Percentiles rank a stretch among this genome's conserved stretches.
Conservation (phyloP, 2,888 invertebrate genomes). For the Macrosiphum euphorbiae region DNA sequence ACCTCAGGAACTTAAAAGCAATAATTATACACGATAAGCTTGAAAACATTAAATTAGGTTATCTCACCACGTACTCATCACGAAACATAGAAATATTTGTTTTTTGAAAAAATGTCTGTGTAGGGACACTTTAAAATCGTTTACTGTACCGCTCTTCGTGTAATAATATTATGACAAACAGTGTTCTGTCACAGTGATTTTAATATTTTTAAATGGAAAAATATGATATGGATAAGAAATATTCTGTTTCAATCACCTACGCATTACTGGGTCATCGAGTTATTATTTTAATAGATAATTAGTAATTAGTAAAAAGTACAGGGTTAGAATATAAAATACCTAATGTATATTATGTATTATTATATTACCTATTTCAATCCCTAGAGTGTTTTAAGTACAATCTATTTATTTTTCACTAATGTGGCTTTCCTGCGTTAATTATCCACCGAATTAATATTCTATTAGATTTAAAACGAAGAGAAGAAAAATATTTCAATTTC, state of each 20-base stretch:
- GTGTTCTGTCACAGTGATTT: not conserved
- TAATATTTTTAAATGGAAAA: not conserved
- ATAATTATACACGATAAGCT: not conserved
- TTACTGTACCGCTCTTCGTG: not conserved
- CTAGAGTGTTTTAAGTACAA: not conserved
- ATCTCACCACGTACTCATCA: no score
- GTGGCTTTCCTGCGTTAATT: not conserved
- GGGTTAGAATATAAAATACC: not conserved
- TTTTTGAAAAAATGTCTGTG: not conserved
- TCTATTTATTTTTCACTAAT: not conserved
- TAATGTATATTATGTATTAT: not conserved
- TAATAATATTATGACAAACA: no score
- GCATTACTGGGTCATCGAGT: not conserved
- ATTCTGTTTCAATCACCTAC: not conserved
- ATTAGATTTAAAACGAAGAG: not conserved
- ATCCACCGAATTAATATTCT: not conserved
- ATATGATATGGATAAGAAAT: not conserved
- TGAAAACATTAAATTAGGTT: not conserved
- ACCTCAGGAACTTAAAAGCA: not conserved
- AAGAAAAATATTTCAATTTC: not conserved
- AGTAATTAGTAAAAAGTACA: not conserved
- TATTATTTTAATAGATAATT: not conserved
- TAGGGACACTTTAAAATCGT: not conserved
- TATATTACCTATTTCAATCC: not conserved
- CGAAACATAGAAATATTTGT: not conserved